Evolutionary conservation across 2,113 vertebrate species (phyloP), one percentile per base, ranked within the genome.

Genomic region (Oreochromis tanganicae): DNA sequence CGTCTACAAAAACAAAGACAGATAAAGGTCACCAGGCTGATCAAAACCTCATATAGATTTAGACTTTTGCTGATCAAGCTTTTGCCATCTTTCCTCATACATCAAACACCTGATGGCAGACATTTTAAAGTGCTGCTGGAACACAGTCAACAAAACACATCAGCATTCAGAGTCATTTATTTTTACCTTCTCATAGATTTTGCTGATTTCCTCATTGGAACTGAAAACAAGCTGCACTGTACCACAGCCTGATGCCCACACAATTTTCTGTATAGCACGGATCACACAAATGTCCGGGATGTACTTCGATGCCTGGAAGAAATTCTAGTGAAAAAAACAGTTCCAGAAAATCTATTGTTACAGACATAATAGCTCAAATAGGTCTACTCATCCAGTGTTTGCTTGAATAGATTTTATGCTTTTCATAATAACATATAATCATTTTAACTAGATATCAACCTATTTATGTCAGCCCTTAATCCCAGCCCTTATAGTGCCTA

Each of bases 221-320:
- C 98, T 99, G 95, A 99, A 99, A 85, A 99, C 98, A 27, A 99
- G 97, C 89, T 99, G 98, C 87, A 99, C 97, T 55, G 98, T 97
- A 50, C 99, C 99, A 93, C 98, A 99, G 85, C 99, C 99, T 73
- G 99, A 99, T 11, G 99, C 98, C 99, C 99, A 99, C 88, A 98
- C 97, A 54, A 99, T 99, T 96, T 99, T 99, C 92, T 99, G 99
- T 81, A 99, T 97, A 61, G 98, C 99, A 94, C 97, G 97, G 93
- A 99, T 99, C 89, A 99, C 98, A 95, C 98, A 98, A 86, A 99
- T 99, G 95, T 99, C 99, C 94, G 99, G 99, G 97, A 99, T 99
- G 81, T 98, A 99, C 92, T 99, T 99, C 54, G 98, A 99, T 85
- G 98, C 98, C 97, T 99, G 96, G 85, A 97, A 97, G 87, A 96